Conservation (phyloP, 2,113 vertebrate genomes). For the Enhydra lutris region DNA sequence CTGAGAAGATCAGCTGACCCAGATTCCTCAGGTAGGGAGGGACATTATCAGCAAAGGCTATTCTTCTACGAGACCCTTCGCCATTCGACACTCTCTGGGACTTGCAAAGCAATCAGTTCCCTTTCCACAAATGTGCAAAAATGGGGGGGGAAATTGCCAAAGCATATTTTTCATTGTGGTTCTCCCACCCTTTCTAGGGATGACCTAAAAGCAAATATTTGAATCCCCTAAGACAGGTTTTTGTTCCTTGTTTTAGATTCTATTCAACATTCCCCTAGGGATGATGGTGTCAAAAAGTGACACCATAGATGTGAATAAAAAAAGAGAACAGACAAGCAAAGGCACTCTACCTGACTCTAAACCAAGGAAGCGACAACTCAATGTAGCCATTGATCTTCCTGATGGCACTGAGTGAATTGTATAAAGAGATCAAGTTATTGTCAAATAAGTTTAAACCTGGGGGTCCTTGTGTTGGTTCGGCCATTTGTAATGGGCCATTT, state of each 20-base stretch:
- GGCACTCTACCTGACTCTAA: background rate
- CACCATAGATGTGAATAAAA: background rate
- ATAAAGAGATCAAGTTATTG: background rate
- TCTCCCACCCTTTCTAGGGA: background rate
- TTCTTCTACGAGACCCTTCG: constrained; percentile 49
- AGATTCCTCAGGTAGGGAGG: constrained; percentile 46
- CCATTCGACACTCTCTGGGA: constrained; percentile 51
- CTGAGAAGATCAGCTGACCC: constrained; percentile 58
- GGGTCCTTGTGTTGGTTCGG: background rate
- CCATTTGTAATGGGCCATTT: background rate
- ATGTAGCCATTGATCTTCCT: background rate
- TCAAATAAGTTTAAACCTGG: background rate
- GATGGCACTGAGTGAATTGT: background rate
- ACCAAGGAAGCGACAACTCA: background rate
- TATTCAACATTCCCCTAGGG: background rate
- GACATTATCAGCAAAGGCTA: constrained; percentile 60
- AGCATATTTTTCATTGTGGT: background rate
- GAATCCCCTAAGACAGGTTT: background rate
- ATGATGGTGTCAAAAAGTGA: no score
- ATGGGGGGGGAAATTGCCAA: background rate
- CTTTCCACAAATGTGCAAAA: background rate
- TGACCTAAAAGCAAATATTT: background rate
- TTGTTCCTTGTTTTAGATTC: background rate
- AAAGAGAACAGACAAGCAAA: background rate
- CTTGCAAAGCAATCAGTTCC: constrained; percentile 49